Evolutionary conservation across 2,113 vertebrate species (phyloP), one percentile per base, ranked within the genome.

Genomic region (Stigmatopora argus): DNA sequence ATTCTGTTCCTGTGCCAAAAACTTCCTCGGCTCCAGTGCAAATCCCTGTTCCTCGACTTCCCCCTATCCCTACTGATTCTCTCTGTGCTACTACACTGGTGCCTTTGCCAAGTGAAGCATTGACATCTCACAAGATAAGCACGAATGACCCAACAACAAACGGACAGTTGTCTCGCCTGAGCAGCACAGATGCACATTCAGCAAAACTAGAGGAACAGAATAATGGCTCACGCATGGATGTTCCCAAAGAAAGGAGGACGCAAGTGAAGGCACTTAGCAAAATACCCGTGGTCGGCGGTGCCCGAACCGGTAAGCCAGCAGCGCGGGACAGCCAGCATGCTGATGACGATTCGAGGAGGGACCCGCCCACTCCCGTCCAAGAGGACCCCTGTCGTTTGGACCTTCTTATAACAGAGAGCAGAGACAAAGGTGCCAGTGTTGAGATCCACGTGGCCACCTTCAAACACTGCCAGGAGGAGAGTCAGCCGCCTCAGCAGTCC

Each of bases 171-270:
- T 17, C 67, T 13, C 71, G 63, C 53, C 65, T 51, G 35, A 72
- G 62, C 48, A 78, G 41, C 57, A 64, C 53, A 67, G 64, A 67
- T 44, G 58, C 44, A 3, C 74, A 66, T 1, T 53, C 66, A 31
- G 57, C 18, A 17, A 48, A 34, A 14, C 17, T 41, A 55, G 75
- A 74, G 23, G 78, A 83, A 61, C 67, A 62, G n/a, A 69, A 72
- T 5, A 59, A 61, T 38, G 80, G 80, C 51, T 53, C 71, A 31
- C 73, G 35, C 45, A 35, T 52, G 89, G 65, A 89, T 78, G 74
- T 90, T 90, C 82, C 90, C 0, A 93, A 88, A 2, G 95, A 95
- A 75, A 95, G 92, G 74, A 96, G 88, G 90, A 92, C 89, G 46
- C 90, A 90, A 0, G 89, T 85, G 26, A 91, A 88, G 82, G 35